phyloP scores from a whole-genome alignment of 2,113 vertebrate genomes.

The Microcebus jonahi region DNA sequence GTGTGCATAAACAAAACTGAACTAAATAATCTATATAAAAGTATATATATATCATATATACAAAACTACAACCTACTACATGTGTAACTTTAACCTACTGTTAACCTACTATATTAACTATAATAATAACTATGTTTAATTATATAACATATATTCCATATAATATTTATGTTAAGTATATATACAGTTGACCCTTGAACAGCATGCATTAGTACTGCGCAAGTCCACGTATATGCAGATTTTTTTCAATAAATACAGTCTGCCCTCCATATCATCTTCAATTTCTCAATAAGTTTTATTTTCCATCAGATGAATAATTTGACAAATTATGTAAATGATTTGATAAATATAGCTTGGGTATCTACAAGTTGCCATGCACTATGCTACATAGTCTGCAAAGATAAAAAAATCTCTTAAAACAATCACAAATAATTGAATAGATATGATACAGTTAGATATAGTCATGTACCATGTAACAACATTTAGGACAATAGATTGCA shows the following conservation, averaged over 20 bases:
- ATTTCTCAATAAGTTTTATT: background rate
- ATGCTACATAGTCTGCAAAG: background rate
- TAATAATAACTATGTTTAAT: background rate
- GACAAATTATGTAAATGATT: background rate
- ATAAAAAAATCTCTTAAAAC: background rate
- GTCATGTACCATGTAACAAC: background rate
- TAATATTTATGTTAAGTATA: background rate
- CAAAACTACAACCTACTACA: background rate
- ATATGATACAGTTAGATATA: background rate
- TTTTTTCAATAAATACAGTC: background rate
- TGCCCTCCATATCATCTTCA: background rate
- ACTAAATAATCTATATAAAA: background rate
- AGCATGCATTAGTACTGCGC: background rate
- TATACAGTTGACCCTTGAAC: background rate
- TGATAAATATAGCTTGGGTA: background rate
- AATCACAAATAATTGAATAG: background rate
- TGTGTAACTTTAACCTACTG: background rate
- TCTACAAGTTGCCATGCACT: background rate
- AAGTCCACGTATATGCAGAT: background rate
- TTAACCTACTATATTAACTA: background rate
- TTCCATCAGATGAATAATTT: slow-evolving; percentile 1
- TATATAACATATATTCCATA: background rate
- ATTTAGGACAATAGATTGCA: background rate
- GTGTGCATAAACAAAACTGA: background rate
- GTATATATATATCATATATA: background rate